Conservation (phyloP, 2,888 invertebrate genomes). For the Entomobrya proxima region DNA sequence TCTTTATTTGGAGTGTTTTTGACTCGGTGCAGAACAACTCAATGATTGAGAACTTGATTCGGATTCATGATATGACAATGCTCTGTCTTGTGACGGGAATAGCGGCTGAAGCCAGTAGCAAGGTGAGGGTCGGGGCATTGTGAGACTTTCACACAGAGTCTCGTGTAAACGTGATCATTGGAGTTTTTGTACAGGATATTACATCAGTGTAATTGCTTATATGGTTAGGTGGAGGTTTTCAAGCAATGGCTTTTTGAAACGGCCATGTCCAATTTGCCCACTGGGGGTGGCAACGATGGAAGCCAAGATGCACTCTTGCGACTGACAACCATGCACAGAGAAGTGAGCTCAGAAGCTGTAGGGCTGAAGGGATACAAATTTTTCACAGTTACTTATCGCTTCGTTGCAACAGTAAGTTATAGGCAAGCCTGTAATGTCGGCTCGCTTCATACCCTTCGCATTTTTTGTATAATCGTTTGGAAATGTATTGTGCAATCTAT, state of each 20-base stretch:
- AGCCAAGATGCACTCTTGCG: constrained; percentile 26
- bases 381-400: constrained; percentile 50
- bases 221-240: constrained; percentile 48
- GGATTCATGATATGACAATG: constrained; percentile 42
- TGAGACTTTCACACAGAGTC: not conserved
- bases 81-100: constrained; percentile 42
- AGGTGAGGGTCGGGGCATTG: not conserved
- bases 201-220: not conserved
- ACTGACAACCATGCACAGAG: constrained; percentile 46
- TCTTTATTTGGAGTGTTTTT: constrained; percentile 51
- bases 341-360: constrained; percentile 54
- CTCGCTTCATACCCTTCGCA: not conserved
- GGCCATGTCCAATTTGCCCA: constrained; percentile 31
- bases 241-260: constrained; percentile 58
- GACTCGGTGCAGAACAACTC: constrained; percentile 49
- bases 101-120: constrained; percentile 49
- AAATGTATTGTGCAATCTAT: not conserved
- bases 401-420: constrained; percentile 50
- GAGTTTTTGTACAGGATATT: too few relatives aligned
- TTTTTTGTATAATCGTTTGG: not conserved
- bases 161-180: too few relatives aligned
- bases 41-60: constrained; percentile 39
- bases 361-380: constrained; percentile 61
- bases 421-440: not conserved
- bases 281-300: constrained; percentile 2